Evolutionary conservation across 2,797 vertebrate genomes (phyloP).

Genomic region (Pantherophis alleghaniensis): DNA sequence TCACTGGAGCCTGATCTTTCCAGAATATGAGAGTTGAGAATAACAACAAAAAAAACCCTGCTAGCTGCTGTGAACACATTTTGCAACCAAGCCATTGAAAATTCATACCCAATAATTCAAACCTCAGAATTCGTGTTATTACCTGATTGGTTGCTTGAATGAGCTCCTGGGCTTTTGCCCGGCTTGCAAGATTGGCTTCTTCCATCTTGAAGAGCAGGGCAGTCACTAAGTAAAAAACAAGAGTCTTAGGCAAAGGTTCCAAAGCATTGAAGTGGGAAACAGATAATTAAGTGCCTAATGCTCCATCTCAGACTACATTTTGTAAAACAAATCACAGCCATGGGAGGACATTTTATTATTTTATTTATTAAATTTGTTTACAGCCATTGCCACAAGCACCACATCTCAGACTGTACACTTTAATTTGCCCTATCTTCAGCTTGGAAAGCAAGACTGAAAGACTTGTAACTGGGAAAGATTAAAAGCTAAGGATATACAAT

Average conservation of each 20-base stretch:
- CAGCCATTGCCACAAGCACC: neutral
- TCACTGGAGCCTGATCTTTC: neutral
- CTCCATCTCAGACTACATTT: neutral
- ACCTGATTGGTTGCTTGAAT: slow-evolving; percentile 87
- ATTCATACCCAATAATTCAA: neutral
- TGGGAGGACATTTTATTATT: neutral
- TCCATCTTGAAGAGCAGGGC: slow-evolving; percentile 96
- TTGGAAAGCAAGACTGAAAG: neutral
- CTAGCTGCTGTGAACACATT: neutral
- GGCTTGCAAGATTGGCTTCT: slow-evolving; percentile 89
- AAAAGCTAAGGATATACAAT: neutral
- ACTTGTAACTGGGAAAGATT: neutral
- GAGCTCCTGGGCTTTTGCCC: slow-evolving; percentile 79
- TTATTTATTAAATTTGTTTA: neutral
- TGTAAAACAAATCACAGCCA: too few relatives aligned
- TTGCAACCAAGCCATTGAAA: neutral
- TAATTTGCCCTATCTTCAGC: neutral
- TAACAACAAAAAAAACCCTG: neutral
- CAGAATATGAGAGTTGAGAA: neutral
- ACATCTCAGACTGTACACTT: neutral
- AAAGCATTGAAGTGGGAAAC: neutral
- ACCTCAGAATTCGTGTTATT: slow-evolving; percentile 48
- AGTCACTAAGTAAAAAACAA: slow-evolving; percentile 75
- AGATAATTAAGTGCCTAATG: neutral
- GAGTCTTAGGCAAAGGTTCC: neutral